phyloP scores from a whole-genome alignment of 30 jellyfish, hydroid and myxozoan species.

The Hydractinia symbiolongicarpus region DNA sequence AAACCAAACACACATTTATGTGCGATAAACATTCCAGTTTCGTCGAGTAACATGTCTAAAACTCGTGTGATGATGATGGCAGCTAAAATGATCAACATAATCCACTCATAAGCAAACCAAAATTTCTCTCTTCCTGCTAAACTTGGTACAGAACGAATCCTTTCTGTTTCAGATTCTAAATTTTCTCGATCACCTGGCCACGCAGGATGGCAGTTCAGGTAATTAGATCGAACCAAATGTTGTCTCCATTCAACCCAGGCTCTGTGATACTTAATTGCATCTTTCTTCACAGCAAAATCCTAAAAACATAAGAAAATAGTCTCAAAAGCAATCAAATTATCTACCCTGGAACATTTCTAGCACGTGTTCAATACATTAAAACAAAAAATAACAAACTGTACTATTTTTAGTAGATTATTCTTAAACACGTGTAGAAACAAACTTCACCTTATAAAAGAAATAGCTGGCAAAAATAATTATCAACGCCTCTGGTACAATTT shows the following conservation, averaged over 20 bases:
- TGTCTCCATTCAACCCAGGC: slow-evolving; percentile 38
- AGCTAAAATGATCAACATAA: slow-evolving; percentile 11
- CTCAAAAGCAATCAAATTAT: background rate
- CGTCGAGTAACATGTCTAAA: background rate
- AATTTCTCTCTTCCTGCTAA: slow-evolving; percentile 15
- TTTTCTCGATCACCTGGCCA: slow-evolving; percentile 57
- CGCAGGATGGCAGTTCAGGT: slow-evolving; percentile 37
- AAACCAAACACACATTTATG: slow-evolving; percentile 33
- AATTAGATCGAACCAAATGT: slow-evolving; percentile 28
- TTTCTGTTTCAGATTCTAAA: slow-evolving; percentile 35
- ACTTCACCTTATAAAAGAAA: slow-evolving; percentile 23
- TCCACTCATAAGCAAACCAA: slow-evolving; percentile 30
- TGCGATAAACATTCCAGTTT: background rate
- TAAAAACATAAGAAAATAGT: background rate
- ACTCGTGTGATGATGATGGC: slow-evolving; percentile 23
- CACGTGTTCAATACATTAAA: no score
- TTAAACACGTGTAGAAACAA: background rate
- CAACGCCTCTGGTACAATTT: slow-evolving; percentile 30
- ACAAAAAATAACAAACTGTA: no score
- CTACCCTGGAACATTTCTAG: background rate
- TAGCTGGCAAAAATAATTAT: slow-evolving; percentile 14
- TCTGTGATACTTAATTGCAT: slow-evolving; percentile 22
- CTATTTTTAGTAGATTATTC: no score
- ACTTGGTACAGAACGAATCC: slow-evolving; percentile 20
- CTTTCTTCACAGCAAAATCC: slow-evolving; percentile 21